Conservation (phyloP, 2,888 invertebrate species). For the Aspidiotus destructor region DNA sequence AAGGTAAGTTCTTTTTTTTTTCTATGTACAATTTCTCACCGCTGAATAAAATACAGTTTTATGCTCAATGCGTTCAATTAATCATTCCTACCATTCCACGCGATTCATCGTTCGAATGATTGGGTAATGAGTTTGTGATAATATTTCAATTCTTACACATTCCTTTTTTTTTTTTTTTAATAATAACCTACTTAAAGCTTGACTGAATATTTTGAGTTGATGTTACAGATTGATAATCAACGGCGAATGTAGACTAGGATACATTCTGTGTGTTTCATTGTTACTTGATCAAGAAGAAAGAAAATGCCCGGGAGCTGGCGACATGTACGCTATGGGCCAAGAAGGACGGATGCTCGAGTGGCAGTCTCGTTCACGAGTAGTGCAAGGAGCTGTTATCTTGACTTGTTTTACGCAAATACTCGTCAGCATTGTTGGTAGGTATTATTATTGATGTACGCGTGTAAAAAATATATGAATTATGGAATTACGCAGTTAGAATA, state of each 20-base stretch:
- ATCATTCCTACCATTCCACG: too few relatives aligned
- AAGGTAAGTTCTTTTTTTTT: slow-evolving; percentile 12
- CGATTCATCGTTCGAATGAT: too few relatives aligned
- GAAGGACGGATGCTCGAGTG: slow-evolving; percentile 31
- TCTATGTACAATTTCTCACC: too few relatives aligned
- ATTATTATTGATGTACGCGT: background rate
- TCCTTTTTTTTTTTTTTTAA: too few relatives aligned
- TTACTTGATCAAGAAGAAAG: slow-evolving; percentile 3
- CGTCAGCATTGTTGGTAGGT: slow-evolving; percentile 34
- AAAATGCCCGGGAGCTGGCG: slow-evolving; percentile 29
- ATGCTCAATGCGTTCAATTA: too few relatives aligned
- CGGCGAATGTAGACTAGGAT: slow-evolving; percentile 19
- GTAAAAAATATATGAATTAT: too few relatives aligned
- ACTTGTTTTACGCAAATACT: slow-evolving; percentile 30
- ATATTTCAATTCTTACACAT: too few relatives aligned
- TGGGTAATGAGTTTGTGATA: too few relatives aligned
- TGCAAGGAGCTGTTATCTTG: slow-evolving; percentile 34
- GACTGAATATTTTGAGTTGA: too few relatives aligned
- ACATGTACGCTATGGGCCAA: slow-evolving; percentile 35
- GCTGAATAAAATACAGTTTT: too few relatives aligned
- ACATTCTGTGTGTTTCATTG: slow-evolving; percentile 10
- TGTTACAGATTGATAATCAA: background rate
- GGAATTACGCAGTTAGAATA: too few relatives aligned
- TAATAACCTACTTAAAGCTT: too few relatives aligned
- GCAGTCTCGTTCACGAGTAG: slow-evolving; percentile 26